Base-by-base conservation (phyloP, 2,888 invertebrate species). In the Xestia ashworthii region DNA sequence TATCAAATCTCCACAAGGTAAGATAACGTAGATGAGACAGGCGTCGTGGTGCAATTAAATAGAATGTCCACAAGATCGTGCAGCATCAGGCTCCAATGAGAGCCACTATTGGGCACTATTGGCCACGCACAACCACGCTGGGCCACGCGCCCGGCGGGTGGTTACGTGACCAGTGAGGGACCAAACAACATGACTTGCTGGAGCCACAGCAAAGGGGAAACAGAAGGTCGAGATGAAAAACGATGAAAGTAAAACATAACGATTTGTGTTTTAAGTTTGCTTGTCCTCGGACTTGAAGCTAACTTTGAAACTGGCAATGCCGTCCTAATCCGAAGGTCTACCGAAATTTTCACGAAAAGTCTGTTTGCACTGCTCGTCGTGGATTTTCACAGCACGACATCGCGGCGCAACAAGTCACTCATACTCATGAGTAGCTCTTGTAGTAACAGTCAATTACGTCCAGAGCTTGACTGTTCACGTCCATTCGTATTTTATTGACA, bases 121-220 rank as follows among this genome's bases (percentile, higher is more conserved):
- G 50, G 53, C 14, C 58, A 55, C 38, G 55, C 70, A 48, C 48
- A 60, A 25, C 19, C 58, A 55, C 44, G 60, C 67, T 44, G 55
- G 41, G 69, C 60, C 81, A 67, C 58, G 73, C 68, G 73, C 85
- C 71, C 58, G 48, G 38, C 65, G 71, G 70, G 66, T 62, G 74
- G 73, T 70, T 79, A 82, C 88, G 87, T 83, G 85, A 76, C 76
- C 72, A 64, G 73, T 68, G 76, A 74, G 76, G 76, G 60, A 67
- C 76, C 64, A 25, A 71, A 44, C 69, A 46, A 55, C 76, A 68
- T 86, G 88, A 88, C 88, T 86, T 82, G 88, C 77, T 38, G 65
- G 38, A 62, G 53, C 9, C 76, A 60, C 38, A 78, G 55, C 9
- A 16, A 5, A 19, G 9, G 0, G 1, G 16, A 25, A 50, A 53